These are phyloP conservation scores for Standfussiana lucernea DNA, from an alignment of 2,888 invertebrate genomes.

Conservation along the genomic window DNA sequence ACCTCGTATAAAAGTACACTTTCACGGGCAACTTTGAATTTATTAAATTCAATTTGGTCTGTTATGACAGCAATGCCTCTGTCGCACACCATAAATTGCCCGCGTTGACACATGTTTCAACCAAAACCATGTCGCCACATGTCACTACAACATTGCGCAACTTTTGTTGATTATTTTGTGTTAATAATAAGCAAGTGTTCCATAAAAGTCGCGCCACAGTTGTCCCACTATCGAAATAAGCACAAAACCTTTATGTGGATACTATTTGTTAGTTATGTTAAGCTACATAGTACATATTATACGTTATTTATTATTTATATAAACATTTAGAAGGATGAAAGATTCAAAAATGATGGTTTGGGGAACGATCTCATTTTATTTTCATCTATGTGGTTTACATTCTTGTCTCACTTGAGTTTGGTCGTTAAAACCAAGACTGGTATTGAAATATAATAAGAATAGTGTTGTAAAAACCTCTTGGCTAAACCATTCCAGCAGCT, in stretches of 20 bases:
- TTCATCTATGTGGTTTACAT: background rate
- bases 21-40: background rate
- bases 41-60: no score
- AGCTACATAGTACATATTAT: constrained; percentile 33
- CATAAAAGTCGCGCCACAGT: constrained; percentile 24
- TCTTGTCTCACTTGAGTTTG: no score
- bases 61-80: background rate
- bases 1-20: background rate
- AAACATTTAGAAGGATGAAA: background rate
- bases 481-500: no score
- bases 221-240: constrained; percentile 33
- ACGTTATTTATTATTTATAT: constrained; percentile 28
- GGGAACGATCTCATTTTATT: background rate
- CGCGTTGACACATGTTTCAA: background rate
- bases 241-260: constrained; percentile 28
- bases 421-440: no score
- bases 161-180: background rate
- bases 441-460: no score
- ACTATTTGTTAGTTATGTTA: constrained; percentile 7
- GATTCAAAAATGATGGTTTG: constrained; percentile 14
- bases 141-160: constrained; percentile 13
- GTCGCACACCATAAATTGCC: no score
- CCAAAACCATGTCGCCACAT: background rate
- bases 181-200: background rate
- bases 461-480: no score